Conservation (phyloP, 2,888 invertebrate species). For the Schizotus pectinicornis region DNA sequence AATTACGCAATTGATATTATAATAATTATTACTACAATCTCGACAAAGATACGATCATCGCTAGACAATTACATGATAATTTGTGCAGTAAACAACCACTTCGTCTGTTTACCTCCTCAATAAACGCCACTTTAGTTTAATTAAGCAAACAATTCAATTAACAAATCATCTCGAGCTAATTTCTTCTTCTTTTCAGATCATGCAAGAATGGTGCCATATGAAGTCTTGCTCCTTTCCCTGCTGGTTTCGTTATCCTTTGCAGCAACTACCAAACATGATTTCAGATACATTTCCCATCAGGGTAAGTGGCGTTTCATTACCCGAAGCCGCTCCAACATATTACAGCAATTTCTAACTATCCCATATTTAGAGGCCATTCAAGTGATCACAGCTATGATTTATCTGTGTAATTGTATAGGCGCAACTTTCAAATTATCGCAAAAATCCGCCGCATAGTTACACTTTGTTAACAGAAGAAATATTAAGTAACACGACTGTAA, state of each 20-base stretch:
- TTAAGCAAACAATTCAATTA: too few species aligned
- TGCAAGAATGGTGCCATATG: slow-evolving; percentile 42
- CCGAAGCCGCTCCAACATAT: background rate
- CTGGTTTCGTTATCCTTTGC: slow-evolving; percentile 27
- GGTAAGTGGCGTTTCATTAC: slow-evolving; percentile 39
- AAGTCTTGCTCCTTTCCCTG: slow-evolving; percentile 31
- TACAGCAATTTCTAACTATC: background rate
- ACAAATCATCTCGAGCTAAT: background rate
- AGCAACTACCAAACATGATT: slow-evolving; percentile 38
- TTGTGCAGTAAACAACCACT: too few species aligned
- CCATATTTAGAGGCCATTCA: too few species aligned
- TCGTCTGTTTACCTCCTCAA: too few species aligned
- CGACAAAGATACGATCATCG: background rate
- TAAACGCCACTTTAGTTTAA: too few species aligned
- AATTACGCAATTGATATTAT: background rate
- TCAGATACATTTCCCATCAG: slow-evolving; percentile 46
- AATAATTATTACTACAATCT: too few species aligned
- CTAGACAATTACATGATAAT: too few species aligned
- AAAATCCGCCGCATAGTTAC: too few species aligned
- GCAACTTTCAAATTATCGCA: too few species aligned
- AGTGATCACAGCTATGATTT: too few species aligned
- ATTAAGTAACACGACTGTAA: background rate
- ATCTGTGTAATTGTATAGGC: too few species aligned
- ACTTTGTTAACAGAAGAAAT: too few species aligned
- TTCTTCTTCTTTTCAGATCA: slow-evolving; percentile 37